Evolutionary conservation across 2,888 invertebrate genomes (phyloP).

Genomic region (Polyommatus iphigenia): DNA sequence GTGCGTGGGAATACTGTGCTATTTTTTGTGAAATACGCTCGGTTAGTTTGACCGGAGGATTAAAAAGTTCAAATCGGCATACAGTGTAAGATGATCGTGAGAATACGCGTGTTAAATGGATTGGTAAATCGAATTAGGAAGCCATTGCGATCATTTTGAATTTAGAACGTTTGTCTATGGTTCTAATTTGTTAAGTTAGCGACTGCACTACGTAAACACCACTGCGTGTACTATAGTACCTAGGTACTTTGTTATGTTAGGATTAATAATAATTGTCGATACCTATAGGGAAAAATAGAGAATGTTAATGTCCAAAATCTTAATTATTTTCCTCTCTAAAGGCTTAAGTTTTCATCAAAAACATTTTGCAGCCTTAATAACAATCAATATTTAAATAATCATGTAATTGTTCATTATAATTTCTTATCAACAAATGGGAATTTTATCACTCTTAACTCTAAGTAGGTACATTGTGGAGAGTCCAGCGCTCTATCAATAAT

Average conservation of each 20-base stretch:
- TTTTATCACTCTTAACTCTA: not conserved
- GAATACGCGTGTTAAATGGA: not conserved
- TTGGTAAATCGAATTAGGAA: slow-evolving; percentile 16
- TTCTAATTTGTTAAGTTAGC: not conserved
- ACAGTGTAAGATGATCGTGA: slow-evolving; percentile 23
- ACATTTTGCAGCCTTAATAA: too few species aligned
- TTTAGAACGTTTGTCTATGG: slow-evolving; percentile 6
- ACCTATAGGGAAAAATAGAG: too few species aligned
- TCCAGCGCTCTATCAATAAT: too few species aligned
- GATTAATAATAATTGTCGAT: too few species aligned
- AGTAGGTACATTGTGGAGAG: not conserved
- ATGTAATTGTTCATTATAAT: not conserved
- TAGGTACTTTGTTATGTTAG: not conserved
- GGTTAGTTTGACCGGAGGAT: slow-evolving; percentile 38
- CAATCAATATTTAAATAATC: too few species aligned
- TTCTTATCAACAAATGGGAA: not conserved
- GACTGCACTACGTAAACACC: not conserved
- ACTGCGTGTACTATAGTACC: not conserved
- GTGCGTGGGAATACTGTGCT: slow-evolving; percentile 43
- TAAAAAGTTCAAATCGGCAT: slow-evolving; percentile 20
- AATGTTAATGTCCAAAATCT: too few species aligned
- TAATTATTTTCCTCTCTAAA: too few species aligned
- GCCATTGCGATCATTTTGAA: slow-evolving; percentile 17
- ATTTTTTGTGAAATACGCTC: slow-evolving; percentile 33
- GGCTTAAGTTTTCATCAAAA: too few species aligned